These are phyloP conservation scores for Crocidura indochinensis DNA, from an alignment of 2,797 vertebrate genomes.

Conservation along the genomic window DNA sequence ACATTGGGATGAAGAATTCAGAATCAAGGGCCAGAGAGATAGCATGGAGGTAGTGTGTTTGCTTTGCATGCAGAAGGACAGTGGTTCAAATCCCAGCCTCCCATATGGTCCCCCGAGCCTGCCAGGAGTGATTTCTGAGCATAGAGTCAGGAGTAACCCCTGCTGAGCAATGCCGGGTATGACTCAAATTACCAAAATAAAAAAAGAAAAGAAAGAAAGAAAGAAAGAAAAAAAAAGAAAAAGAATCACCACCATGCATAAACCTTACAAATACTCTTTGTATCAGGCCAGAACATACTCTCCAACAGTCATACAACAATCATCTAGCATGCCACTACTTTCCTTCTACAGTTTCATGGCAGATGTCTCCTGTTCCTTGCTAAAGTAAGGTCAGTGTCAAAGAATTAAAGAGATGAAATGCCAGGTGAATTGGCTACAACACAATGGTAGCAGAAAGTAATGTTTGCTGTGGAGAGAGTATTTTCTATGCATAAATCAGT, in stretches of 20 bases:
- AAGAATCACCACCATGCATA: no score
- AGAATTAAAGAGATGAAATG: constrained; percentile 53
- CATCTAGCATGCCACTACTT: background rate
- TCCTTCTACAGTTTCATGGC: constrained; percentile 29
- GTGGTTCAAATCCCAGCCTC: no score
- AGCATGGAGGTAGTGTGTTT: no score
- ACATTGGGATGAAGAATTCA: background rate
- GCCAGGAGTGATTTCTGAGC: no score
- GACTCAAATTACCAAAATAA: no score
- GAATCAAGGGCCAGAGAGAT: no score
- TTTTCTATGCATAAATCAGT: background rate
- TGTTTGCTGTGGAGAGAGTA: background rate
- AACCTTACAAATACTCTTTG: background rate
- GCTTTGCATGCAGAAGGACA: no score
- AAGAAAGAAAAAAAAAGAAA: no score
- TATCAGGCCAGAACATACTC: constrained; percentile 21
- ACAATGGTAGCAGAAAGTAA: constrained; percentile 18
- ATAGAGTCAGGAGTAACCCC: no score
- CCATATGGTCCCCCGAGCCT: no score
- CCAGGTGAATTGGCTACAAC: constrained; percentile 31
- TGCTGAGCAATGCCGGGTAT: no score
- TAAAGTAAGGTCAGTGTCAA: constrained; percentile 47
- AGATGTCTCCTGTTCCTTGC: constrained; percentile 39
- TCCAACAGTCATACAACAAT: constrained; percentile 42
- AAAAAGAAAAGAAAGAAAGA: no score